Evolutionary conservation across 1,140 invertebrate genomes (phyloP), one percentile per base, ranked within the genome.

Genomic region (Megathymus violae): DNA sequence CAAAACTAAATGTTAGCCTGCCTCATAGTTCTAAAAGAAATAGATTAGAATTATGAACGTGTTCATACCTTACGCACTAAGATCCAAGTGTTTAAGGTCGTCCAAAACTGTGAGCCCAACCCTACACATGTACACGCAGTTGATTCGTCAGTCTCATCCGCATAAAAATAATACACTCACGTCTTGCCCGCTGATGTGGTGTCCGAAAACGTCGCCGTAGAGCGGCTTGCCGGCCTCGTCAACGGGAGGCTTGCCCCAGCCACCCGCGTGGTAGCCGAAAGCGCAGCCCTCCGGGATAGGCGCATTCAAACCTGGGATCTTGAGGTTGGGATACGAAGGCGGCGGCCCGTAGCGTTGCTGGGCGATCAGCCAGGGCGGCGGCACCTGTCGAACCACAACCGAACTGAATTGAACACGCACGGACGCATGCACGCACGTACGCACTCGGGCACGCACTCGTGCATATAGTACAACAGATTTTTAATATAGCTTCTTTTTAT

Each of bases 201-300:
- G 94, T 25, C 98, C 99, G 88, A 99, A 99, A 0, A 99, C 99
- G 92, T 99, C 99, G 5, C 99, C 99, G 89, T 99, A 99, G 0
- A 99, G 91, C 0, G 99, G 99, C 88, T 98, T 96, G 11, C 99
- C 99, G 69, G 95, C 96, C 91, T 99, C 98, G 92, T 99, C 99
- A 0, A 99, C 99, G 0, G 99, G 99, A n/a, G 99, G 99, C 91
- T 99, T 99, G 51, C 99, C 98, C 98, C 98, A 99, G 44, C 98
- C 98, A 34, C 97, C 98, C 1, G 98, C 98, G 93, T 99, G 99
- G 89, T 99, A 99, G 19, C 99, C 99, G 91, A 99, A 99, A 0
- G 97, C 97, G 85, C 98, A 99, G 4, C 97, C 96, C 71, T 99
- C 97, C 0, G 98, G 98, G 79, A 99, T 98, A 0, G 97, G 97